Base-by-base conservation (phyloP, 2,797 vertebrate genomes). In the Enteromius afrohamiltoni region DNA sequence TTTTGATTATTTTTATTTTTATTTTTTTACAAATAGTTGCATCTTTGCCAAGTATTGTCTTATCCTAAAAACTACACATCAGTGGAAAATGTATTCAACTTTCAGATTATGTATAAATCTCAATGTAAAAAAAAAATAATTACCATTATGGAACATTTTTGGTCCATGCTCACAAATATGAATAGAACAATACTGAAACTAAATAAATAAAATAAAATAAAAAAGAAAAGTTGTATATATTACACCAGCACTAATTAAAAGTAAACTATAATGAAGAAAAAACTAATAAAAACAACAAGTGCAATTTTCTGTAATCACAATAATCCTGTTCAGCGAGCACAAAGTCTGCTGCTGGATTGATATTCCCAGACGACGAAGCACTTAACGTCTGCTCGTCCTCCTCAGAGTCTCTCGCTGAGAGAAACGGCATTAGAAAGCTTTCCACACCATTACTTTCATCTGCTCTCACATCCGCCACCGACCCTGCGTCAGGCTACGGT, bases 341-440 rank as follows among this genome's bases (percentile, higher is more conserved):
- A 75, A 42, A 68, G 19, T 40, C 49, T 26, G 21, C 78, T 71
- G 79, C 74, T 19, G 55, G 77, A 77, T 51, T 47, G 68, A 71
- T 62, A 49, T 55, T 62, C 51, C 4, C 42, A 85, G 76, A 79
- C 31, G 45, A 85, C 68, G 55, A 85, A 84, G 79, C 70, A 69
- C 77, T 67, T 86, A 82, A 87, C 49, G 69, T 85, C 77, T 78
- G 69, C 65, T 69, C 40, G 26, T 85, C 79, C 62, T 84, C 82
- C 79, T 77, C 67, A 49, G 82, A 73, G 82, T 83, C 70, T 74
- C 76, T 86, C 68, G 47, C 70, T 62, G 85, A 77, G 71, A 74
- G 77, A 85, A 86, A 82, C 42, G 53, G 67, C 79, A 83, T 86
- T 87, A 83, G 71, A 45, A 80, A 80, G 58, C 29, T 67, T 83